Conservation (phyloP, 2,113 vertebrate genomes). For the Catagonus wagneri region DNA sequence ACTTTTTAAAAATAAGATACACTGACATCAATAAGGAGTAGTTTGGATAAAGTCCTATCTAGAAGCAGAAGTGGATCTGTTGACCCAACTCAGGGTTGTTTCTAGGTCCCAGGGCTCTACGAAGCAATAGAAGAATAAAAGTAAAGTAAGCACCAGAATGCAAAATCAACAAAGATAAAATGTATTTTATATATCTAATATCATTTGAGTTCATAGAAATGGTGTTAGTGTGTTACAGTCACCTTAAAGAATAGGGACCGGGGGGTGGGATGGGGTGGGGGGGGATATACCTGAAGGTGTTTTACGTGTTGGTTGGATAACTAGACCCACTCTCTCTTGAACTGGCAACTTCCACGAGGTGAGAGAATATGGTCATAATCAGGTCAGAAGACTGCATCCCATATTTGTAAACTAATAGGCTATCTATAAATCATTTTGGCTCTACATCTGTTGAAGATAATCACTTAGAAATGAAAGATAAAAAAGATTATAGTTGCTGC, state of each 20-base stretch:
- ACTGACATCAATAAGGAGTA: not conserved
- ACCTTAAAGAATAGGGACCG: not conserved
- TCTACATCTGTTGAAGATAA: not conserved
- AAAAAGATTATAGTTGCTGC: conserved; percentile 4
- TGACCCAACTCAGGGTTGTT: not conserved
- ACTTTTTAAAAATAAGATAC: conserved; percentile 16
- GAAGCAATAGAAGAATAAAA: conserved; percentile 44
- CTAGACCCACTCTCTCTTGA: not conserved
- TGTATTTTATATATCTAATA: not conserved
- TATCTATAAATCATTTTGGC: conserved; percentile 28
- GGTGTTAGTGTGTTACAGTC: not conserved
- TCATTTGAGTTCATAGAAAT: conserved; percentile 47
- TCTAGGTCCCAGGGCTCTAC: not conserved
- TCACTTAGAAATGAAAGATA: conserved; percentile 29
- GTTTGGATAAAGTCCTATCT: not conserved
- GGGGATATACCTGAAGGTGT: not conserved
- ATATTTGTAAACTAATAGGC: not conserved
- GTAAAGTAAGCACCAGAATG: not conserved
- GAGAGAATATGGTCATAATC: conserved; percentile 16
- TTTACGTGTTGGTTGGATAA: not conserved
- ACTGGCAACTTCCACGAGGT: not conserved
- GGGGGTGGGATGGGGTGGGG: not conserved
- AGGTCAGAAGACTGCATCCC: not conserved
- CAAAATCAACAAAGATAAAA: not conserved
- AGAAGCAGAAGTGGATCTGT: not conserved